Percentiles rank a stretch among this genome's conserved stretches.
phyloP scores from a whole-genome alignment of 2,113 vertebrate genomes.

The Limnothrissa miodon region DNA sequence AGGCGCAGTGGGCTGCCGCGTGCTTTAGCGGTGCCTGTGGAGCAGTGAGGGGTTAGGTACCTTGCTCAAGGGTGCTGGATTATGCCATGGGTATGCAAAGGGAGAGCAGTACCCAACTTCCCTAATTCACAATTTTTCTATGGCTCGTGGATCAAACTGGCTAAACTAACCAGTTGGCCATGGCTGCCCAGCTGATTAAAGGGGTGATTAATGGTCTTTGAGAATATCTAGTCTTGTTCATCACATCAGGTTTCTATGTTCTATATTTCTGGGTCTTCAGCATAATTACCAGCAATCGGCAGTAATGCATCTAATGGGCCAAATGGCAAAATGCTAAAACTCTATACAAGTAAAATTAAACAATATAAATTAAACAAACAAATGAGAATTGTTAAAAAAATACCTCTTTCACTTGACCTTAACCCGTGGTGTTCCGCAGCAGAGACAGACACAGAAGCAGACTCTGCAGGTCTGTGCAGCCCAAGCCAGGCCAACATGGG shows the following conservation, averaged over 20 bases:
- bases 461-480: neutral
- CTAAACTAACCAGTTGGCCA: too few relatives aligned
- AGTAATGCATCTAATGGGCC: neutral
- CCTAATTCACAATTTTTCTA: too few relatives aligned
- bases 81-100: too few relatives aligned
- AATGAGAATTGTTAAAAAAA: neutral
- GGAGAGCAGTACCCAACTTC: too few relatives aligned
- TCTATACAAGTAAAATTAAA: neutral
- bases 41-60: too few relatives aligned
- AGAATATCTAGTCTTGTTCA: too few relatives aligned
- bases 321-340: neutral
- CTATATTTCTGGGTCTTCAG: neutral
- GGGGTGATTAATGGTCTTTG: neutral
- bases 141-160: too few relatives aligned
- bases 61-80: too few relatives aligned
- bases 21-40: too few relatives aligned
- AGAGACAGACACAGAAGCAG: too few relatives aligned
- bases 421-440: neutral
- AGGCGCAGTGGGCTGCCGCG: too few relatives aligned
- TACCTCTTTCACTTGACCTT: conserved; percentile 52
- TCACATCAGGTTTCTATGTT: neutral
- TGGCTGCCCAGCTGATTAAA: too few relatives aligned
- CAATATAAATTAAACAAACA: neutral
- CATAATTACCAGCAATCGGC: neutral
- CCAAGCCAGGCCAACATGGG: conserved; percentile 42